phyloP scores from a whole-genome alignment of 1,140 invertebrate genomes.

The Euwallacea similis region DNA sequence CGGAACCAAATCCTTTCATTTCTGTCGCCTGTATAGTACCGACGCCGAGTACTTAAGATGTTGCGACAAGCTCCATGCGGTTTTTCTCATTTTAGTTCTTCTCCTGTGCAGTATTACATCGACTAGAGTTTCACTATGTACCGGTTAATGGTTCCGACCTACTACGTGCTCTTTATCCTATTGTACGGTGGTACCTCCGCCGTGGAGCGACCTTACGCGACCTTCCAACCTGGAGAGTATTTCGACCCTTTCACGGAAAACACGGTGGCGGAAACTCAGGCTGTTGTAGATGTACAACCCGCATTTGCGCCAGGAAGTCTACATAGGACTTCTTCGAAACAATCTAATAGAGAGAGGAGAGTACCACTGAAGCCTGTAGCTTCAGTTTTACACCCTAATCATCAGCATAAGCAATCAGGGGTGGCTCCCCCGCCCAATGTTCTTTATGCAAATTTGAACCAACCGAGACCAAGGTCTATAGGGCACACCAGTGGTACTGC shows the following conservation, averaged over 20 bases:
- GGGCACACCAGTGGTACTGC: slow-evolving; percentile 19
- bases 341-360: background rate
- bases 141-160: background rate
- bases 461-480: slow-evolving; percentile 2
- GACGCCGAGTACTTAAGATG: slow-evolving; percentile 20
- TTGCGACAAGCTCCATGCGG: background rate
- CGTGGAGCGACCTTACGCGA: slow-evolving; percentile 1
- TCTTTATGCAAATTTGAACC: background rate
- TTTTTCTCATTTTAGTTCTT: slow-evolving; percentile 10
- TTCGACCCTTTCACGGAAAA: slow-evolving; percentile 38
- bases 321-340: background rate
- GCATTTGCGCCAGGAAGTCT: background rate
- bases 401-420: too few relatives aligned
- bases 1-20: slow-evolving; percentile 21
- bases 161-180: slow-evolving; percentile 7
- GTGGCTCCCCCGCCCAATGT: too few relatives aligned
- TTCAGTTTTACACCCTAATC: too few relatives aligned
- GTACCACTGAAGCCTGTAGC: too few relatives aligned
- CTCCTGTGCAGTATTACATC: background rate
- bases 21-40: slow-evolving; percentile 3
- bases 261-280: slow-evolving; percentile 9
- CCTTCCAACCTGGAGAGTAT: slow-evolving; percentile 20
- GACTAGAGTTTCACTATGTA: slow-evolving; percentile 6
- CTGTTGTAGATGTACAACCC: slow-evolving; percentile 2
- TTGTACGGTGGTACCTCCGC: background rate